Evolutionary conservation across 1,140 invertebrate species (phyloP).

Genomic region (Zaprionus ghesquierei): DNA sequence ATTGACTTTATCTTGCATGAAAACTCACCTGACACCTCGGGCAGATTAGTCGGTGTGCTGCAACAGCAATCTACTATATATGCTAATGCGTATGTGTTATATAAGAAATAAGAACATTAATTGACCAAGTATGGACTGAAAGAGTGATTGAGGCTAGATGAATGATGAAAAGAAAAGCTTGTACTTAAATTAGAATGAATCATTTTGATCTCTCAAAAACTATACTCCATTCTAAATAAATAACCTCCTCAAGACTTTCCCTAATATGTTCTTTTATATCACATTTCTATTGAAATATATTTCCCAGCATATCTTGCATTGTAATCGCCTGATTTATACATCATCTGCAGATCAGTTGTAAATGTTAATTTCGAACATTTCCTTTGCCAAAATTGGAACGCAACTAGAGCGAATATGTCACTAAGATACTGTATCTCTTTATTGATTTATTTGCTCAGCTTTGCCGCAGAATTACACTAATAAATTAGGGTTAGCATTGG

Average conservation of each 20-base stretch:
- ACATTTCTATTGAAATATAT: neutral
- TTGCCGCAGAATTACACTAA: neutral
- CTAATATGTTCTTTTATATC: neutral
- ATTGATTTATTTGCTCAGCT: slow-evolving; percentile 18
- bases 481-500: slow-evolving; percentile 8
- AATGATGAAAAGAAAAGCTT: too few relatives aligned
- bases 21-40: neutral
- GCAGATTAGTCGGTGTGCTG: neutral
- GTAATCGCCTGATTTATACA: slow-evolving; percentile 1
- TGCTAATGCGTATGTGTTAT: neutral
- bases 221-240: neutral
- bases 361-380: neutral
- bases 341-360: neutral
- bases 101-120: neutral
- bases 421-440: neutral
- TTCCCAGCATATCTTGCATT: neutral
- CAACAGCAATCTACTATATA: neutral
- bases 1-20: neutral
- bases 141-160: neutral
- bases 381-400: slow-evolving; percentile 8
- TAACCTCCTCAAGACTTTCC: neutral
- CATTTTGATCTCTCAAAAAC: neutral
- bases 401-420: neutral
- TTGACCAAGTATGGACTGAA: neutral
- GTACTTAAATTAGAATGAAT: too few relatives aligned